Evolutionary conservation across 2,797 vertebrate genomes (phyloP).

Genomic region (Neosalanx taihuensis): DNA sequence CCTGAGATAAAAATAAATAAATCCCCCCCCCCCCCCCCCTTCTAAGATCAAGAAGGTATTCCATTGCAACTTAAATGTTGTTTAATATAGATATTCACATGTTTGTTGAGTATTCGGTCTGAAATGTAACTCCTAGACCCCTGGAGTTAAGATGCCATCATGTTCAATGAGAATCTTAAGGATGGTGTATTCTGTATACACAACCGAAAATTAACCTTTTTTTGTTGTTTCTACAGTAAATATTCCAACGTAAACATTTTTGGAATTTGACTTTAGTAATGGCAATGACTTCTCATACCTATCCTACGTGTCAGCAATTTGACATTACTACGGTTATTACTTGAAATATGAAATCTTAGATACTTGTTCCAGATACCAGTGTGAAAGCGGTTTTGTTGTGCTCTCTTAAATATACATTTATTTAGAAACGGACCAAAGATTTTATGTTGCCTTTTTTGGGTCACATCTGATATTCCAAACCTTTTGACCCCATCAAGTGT

Average conservation of each 20-base stretch:
- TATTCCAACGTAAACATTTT: not conserved
- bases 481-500: not conserved
- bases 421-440: constrained; percentile 20
- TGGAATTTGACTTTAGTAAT: no score
- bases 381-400: not conserved
- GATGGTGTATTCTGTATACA: constrained; percentile 13
- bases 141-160: constrained; percentile 7
- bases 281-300: constrained; percentile 7
- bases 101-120: not conserved
- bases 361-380: not conserved
- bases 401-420: not conserved
- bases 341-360: not conserved
- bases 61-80: not conserved
- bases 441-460: not conserved
- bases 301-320: not conserved
- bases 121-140: not conserved
- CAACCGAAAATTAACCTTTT: constrained; percentile 38
- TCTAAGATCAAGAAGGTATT: not conserved
- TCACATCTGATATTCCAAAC: not conserved
- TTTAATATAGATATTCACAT: not conserved
- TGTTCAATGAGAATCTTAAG: constrained; percentile 16
- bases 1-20: not conserved
- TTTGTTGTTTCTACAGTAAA: not conserved
- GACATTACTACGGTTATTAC: not conserved
- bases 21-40: not conserved